Evolutionary conservation across 1,140 invertebrate genomes (phyloP).

Genomic region (Radopholus similis): DNA sequence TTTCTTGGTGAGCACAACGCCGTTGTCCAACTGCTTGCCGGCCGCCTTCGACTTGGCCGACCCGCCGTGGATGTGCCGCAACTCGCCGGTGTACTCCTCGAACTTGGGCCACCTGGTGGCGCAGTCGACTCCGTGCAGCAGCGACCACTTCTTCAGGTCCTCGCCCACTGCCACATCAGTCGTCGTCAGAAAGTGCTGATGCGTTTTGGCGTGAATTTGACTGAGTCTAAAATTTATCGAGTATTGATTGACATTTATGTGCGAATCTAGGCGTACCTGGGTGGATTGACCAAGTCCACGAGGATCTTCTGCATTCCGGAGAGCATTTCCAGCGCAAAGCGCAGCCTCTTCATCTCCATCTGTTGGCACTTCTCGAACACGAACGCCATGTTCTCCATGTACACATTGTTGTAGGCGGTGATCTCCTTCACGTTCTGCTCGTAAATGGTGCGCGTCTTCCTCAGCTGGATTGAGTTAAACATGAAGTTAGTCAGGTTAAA

Average conservation of each 20-base stretch:
- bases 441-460: conserved; percentile 37
- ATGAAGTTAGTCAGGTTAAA: background rate
- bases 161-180: conserved; percentile 30
- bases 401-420: conserved; percentile 39
- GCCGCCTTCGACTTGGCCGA: conserved; percentile 3
- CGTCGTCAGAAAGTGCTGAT: conserved; percentile 23
- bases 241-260: too few species aligned
- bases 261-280: conserved; percentile 18
- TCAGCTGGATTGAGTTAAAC: too few species aligned
- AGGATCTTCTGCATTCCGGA: conserved; percentile 44
- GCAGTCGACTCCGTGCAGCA: conserved; percentile 40
- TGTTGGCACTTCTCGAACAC: conserved; percentile 60
- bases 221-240: conserved; percentile 36
- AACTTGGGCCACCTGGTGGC: conserved; percentile 43
- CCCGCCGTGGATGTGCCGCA: conserved; percentile 35
- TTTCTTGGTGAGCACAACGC: conserved; percentile 48
- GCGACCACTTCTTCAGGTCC: conserved; percentile 52
- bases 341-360: conserved; percentile 51
- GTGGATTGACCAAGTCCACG: conserved; percentile 37
- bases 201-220: conserved; percentile 40
- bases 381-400: conserved; percentile 56
- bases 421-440: conserved; percentile 49
- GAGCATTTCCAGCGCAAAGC: conserved; percentile 55
- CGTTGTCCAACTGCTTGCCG: conserved; percentile 3
- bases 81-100: conserved; percentile 57